phyloP scores from a whole-genome alignment of 2,797 vertebrate genomes.

The Podarcis siculus region DNA sequence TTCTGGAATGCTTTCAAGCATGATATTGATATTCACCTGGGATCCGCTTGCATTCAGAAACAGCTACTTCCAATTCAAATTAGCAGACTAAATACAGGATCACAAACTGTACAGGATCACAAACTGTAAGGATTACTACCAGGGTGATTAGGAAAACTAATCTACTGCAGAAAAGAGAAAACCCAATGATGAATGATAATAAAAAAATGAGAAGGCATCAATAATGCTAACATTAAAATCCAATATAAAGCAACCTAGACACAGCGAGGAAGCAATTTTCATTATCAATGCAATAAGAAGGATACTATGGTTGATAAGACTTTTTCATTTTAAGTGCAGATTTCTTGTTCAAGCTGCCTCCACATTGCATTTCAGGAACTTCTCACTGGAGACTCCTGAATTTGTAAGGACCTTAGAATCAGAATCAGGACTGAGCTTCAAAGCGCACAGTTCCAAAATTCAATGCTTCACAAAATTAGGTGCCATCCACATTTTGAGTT shows the following conservation, averaged over 20 bases:
- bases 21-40: slow-evolving; percentile 56
- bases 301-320: background rate
- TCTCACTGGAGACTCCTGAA: slow-evolving; percentile 26
- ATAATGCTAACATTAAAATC: background rate
- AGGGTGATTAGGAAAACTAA: slow-evolving; percentile 35
- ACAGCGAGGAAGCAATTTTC: background rate
- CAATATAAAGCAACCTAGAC: background rate
- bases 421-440: slow-evolving; percentile 40
- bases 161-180: background rate
- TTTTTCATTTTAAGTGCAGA: background rate
- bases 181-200: no score
- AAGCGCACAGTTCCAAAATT: slow-evolving; percentile 1
- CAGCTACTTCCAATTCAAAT: slow-evolving; percentile 52
- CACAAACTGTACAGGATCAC: slow-evolving; percentile 16
- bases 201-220: background rate
- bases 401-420: slow-evolving; percentile 25
- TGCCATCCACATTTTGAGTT: slow-evolving; percentile 3
- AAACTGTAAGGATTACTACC: slow-evolving; percentile 47
- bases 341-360: background rate
- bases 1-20: slow-evolving; percentile 77
- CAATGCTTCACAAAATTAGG: slow-evolving; percentile 45
- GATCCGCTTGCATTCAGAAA: slow-evolving; percentile 56
- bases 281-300: background rate
- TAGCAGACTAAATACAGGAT: slow-evolving; percentile 35
- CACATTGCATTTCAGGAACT: background rate